Evolutionary conservation across 2,888 invertebrate genomes (phyloP).

Genomic region (Alloscopus bannaensis): DNA sequence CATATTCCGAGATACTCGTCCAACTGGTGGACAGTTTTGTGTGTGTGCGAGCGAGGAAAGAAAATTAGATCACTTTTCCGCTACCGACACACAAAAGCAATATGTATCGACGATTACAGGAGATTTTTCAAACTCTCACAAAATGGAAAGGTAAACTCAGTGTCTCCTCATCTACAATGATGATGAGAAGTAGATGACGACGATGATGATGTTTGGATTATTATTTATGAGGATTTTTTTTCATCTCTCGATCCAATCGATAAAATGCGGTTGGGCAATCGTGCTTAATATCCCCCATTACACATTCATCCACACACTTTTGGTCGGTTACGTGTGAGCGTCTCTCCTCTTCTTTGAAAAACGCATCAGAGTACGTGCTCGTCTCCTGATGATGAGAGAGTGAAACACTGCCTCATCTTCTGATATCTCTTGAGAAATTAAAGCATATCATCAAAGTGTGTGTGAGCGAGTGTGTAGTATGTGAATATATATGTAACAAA

Average conservation of each 20-base stretch:
- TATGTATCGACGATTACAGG: background rate
- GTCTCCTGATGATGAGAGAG: background rate
- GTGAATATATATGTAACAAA: too few species aligned
- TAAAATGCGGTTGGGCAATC: slow-evolving; percentile 30
- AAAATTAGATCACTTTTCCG: slow-evolving; percentile 42
- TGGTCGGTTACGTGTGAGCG: too few species aligned
- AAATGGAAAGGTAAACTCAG: slow-evolving; percentile 30
- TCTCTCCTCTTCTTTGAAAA: background rate
- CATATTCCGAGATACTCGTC: too few species aligned
- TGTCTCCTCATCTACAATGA: too few species aligned
- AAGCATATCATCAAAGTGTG: background rate
- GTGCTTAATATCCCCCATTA: slow-evolving; percentile 6
- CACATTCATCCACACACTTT: too few species aligned
- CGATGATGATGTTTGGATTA: slow-evolving; percentile 28
- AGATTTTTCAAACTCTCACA: slow-evolving; percentile 37
- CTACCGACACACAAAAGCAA: background rate
- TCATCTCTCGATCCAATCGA: slow-evolving; percentile 6
- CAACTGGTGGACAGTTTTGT: background rate
- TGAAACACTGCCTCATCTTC: background rate
- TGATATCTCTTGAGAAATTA: background rate
- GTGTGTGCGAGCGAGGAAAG: slow-evolving; percentile 7
- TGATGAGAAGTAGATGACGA: too few species aligned
- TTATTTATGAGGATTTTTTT: slow-evolving; percentile 28
- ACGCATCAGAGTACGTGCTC: background rate
- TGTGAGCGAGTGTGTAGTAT: background rate